Conservation (phyloP, 2,113 vertebrate species). For the Lipotes vexillifer region DNA sequence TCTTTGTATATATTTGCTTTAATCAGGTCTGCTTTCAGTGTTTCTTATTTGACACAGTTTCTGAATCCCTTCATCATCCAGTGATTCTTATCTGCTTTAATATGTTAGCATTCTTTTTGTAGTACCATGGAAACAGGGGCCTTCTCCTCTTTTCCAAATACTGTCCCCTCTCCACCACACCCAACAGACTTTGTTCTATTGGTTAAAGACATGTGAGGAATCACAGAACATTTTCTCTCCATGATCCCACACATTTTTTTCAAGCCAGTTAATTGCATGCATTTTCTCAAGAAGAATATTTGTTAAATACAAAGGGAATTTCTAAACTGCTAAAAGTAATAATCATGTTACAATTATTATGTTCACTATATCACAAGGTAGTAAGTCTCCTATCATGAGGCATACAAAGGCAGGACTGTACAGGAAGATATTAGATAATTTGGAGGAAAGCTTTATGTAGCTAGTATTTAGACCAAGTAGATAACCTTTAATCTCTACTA, state of each 20-base stretch:
- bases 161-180: fast-evolving
- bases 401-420: fast-evolving
- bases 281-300: neutral
- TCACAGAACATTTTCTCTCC: neutral
- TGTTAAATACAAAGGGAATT: neutral
- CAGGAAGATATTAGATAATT: neutral
- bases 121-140: neutral
- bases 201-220: neutral
- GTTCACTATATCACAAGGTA: neutral
- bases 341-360: neutral
- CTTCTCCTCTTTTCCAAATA: neutral
- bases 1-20: neutral
- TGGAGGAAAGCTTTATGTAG: neutral
- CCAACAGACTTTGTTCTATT: neutral
- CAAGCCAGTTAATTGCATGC: neutral
- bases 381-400: neutral
- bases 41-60: neutral
- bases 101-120: neutral
- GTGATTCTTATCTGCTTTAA: neutral
- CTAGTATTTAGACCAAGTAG: neutral
- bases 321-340: neutral
- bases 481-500: neutral
- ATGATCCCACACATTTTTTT: neutral
- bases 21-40: neutral
- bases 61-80: neutral